phyloP scores from a whole-genome alignment of 2,113 vertebrate species.

The Campylomormyrus tamandua region DNA sequence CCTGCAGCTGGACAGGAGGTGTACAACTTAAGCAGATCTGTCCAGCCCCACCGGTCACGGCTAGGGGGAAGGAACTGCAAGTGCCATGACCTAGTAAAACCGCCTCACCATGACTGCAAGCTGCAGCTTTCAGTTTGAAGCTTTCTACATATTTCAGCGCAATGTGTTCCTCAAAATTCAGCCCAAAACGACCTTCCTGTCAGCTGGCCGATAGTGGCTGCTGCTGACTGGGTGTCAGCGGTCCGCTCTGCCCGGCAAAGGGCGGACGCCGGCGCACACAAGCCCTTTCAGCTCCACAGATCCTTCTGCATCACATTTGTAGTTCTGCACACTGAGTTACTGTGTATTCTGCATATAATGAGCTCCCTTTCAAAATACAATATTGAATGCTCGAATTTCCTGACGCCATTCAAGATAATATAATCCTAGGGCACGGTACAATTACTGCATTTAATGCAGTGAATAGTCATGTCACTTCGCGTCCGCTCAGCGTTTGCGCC shows the following conservation, averaged over 20 bases:
- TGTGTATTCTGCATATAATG: not conserved
- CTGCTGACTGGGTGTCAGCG: not conserved
- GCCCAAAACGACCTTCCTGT: not conserved
- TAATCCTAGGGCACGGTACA: not conserved
- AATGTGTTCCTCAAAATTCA: not conserved
- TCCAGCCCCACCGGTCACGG: not conserved
- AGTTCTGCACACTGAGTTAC: not conserved
- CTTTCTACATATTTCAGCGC: not conserved
- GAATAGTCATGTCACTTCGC: not conserved
- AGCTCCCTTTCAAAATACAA: not conserved
- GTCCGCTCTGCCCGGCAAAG: not conserved
- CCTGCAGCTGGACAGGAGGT: not conserved
- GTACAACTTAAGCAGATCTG: not conserved
- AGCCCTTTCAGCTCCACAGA: not conserved
- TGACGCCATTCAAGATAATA: constrained; percentile 4
- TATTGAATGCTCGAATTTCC: not conserved
- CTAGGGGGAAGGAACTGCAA: not conserved
- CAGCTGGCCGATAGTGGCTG: not conserved
- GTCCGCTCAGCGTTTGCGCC: not conserved
- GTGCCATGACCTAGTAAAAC: not conserved
- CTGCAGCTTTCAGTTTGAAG: not conserved
- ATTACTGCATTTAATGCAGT: not conserved
- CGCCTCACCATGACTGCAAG: not conserved
- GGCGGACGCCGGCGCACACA: not conserved
- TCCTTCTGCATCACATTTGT: not conserved